Percentiles rank a stretch among this genome's conserved stretches.
Evolutionary conservation across 2,113 vertebrate genomes (phyloP).

Genomic region (Tylochromis polylepis): DNA sequence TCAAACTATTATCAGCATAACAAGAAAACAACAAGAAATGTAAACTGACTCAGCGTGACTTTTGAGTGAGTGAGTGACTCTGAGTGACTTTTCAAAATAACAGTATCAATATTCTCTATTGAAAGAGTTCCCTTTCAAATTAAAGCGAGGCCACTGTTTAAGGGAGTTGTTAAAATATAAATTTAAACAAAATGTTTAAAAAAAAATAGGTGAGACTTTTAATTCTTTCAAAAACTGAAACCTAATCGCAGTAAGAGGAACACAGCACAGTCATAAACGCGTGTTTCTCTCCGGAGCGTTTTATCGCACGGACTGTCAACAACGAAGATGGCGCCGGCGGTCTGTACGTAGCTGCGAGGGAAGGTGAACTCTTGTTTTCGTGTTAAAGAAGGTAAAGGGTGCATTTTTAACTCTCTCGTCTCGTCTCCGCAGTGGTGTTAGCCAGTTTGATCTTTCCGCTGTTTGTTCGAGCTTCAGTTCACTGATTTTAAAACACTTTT

Average conservation of each 20-base stretch:
- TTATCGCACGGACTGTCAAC: constrained; percentile 54
- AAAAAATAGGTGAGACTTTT: not conserved
- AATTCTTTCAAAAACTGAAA: not conserved
- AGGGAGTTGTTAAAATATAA: not conserved
- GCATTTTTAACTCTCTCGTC: rapidly evolving
- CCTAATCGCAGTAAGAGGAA: not conserved
- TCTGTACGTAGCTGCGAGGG: not conserved
- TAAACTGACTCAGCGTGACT: no score
- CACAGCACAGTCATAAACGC: no score
- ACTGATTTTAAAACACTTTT: not conserved
- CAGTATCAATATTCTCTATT: not conserved
- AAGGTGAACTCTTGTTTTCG: not conserved
- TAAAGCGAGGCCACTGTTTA: not conserved
- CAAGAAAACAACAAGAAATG: not conserved
- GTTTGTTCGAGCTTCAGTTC: rapidly evolving
- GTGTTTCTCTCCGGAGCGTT: constrained; percentile 49
- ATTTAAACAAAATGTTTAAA: not conserved
- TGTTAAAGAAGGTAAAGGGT: not conserved
- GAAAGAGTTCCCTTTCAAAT: rapidly evolving
- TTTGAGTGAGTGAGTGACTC: no score
- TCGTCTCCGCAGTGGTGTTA: rapidly evolving
- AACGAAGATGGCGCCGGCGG: constrained; percentile 47
- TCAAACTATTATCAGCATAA: not conserved
- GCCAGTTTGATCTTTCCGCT: rapidly evolving
- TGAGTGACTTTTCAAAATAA: not conserved